phyloP scores from a whole-genome alignment of 2,888 invertebrate genomes.

The Rhabditoides inermis region DNA sequence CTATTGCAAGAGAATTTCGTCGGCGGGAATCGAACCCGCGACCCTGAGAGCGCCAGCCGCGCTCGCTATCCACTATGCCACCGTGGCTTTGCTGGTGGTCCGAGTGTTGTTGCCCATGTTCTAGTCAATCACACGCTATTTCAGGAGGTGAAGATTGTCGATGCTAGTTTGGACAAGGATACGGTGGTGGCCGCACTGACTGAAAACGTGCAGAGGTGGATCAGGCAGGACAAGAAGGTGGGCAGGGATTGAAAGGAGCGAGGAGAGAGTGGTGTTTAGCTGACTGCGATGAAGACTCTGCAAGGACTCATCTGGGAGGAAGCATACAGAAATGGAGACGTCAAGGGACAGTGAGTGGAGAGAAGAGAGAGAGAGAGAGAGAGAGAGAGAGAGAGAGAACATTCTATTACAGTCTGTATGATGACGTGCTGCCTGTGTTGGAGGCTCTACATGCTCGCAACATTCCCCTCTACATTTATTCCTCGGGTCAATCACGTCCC shows the following conservation, averaged over 20 bases:
- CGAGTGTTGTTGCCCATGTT: too few species aligned
- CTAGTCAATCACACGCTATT: too few species aligned
- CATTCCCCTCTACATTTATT: constrained; percentile 73
- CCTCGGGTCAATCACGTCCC: too few species aligned
- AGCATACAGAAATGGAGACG: constrained; percentile 69
- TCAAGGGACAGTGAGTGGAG: constrained; percentile 78
- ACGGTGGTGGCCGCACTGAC: too few species aligned
- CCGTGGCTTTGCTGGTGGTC: too few species aligned
- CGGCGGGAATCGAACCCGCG: too few species aligned
- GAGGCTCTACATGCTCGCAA: constrained; percentile 62
- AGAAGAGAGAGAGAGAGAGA: background rate
- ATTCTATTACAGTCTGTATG: constrained; percentile 67
- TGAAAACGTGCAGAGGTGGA: constrained; percentile 74
- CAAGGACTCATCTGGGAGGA: constrained; percentile 82
- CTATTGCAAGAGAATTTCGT: too few species aligned
- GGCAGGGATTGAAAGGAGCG: constrained; percentile 53
- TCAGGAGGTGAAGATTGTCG: too few species aligned
- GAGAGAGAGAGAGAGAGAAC: background rate
- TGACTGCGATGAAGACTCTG: constrained; percentile 69
- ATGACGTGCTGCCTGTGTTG: constrained; percentile 72
- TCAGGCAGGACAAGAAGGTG: constrained; percentile 72
- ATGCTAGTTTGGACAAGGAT: too few species aligned
- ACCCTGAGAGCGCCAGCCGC: too few species aligned
- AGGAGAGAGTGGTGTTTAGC: constrained; percentile 12
- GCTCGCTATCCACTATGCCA: too few species aligned